Base-by-base conservation (phyloP, 64 coral and sea anemone species). In the Stylophora pistillata region DNA sequence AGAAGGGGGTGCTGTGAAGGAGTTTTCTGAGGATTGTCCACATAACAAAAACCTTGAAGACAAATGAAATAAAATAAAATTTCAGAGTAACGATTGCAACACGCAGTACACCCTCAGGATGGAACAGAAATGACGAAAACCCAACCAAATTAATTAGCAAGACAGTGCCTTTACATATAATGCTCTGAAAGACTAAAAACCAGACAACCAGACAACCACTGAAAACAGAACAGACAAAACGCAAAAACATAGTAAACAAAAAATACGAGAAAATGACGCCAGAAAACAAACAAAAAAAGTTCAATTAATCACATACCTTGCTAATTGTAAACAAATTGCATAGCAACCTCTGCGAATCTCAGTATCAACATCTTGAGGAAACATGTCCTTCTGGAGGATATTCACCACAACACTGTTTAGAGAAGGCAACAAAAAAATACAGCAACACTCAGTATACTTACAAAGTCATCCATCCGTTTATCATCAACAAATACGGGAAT, bases 301-400 rank as follows among this genome's bases (percentile, higher is more conserved):
- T 9, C 13, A 74, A 1, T 6, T 59, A 23, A 30, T 15, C 62
- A 21, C 73, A 53, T 27, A 97, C 95, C 95, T 86, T 55, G 95
- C 95, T 74, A 97, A 71, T n/a, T 97, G 95, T 34, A 97, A 30
- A 93, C 95, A 97, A 79, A 97, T 97, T 37, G 91, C 91, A 58
- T 97, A 97, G 62, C 95, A 97, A 16, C 91, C 95, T 65, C 95
- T 75, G 58, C 95, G 91, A 72, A 97, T 97, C 66, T 92, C 95
- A 13, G 95, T 97, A 47, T 97, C 95, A 0, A 97, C 95, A 71
- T 97, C 95, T 31, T 78, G 47, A 89, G 95, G 95, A 82, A 97
- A 97, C 95, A 93, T 97, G 59, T 97, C 95, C 28, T 97, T 97
- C 61, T 97, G 95, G 10, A 97, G 66, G 64, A 97, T 97, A 69